These are phyloP conservation scores for Perizoma flavofasciatum DNA, from an alignment of 2,888 invertebrate genomes.

Conservation along the genomic window DNA sequence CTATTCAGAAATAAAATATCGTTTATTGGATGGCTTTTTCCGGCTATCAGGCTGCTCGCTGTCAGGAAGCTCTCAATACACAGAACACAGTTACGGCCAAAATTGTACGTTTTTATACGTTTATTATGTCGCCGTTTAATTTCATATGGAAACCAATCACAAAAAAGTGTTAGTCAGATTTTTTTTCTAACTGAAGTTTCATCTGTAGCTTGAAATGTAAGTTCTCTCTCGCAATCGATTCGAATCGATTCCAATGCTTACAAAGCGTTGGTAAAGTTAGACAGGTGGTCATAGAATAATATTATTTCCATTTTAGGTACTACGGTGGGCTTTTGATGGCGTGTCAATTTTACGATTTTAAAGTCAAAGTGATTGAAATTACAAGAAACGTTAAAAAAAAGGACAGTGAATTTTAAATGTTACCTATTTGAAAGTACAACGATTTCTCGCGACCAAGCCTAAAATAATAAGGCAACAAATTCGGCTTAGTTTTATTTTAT, in stretches of 20 bases:
- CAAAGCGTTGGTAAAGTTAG: constrained; percentile 11
- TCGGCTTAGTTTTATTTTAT: too few species aligned
- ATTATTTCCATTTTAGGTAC: neutral
- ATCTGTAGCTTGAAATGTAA: too few species aligned
- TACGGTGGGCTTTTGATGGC: constrained; percentile 2
- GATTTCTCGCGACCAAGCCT: too few species aligned
- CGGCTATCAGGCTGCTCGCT: constrained; percentile 1
- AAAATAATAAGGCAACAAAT: too few species aligned
- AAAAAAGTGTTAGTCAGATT: neutral
- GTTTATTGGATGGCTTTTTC: constrained; percentile 11
- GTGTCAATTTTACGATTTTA: too few species aligned
- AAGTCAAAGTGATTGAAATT: too few species aligned
- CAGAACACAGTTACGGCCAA: constrained; percentile 6
- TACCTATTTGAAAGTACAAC: too few species aligned
- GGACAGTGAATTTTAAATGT: too few species aligned
- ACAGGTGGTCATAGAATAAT: constrained; percentile 3
- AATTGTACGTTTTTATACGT: neutral
- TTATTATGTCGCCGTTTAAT: neutral
- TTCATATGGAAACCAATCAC: neutral
- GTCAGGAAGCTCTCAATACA: constrained; percentile 9
- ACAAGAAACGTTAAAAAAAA: too few species aligned
- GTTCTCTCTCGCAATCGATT: too few species aligned
- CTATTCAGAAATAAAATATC: constrained; percentile 6
- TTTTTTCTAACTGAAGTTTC: too few species aligned
- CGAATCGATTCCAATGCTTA: neutral